A percentile compares a stretch with the other conserved stretches of the same genome.
These are phyloP conservation scores for Rhorus exstirpatorius DNA, from an alignment of 2,888 invertebrate species.

Conservation along the genomic window DNA sequence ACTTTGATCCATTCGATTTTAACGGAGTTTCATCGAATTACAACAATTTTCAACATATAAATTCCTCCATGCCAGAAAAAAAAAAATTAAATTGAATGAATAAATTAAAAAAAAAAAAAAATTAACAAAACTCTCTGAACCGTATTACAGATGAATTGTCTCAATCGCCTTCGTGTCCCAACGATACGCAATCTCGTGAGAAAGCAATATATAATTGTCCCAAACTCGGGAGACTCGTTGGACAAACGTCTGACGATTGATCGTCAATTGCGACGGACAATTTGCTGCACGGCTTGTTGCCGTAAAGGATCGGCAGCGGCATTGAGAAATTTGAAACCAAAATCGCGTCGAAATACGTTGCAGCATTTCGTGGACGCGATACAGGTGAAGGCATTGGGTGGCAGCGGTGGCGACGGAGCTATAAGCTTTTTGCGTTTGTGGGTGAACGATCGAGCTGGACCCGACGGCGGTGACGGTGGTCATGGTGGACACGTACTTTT, in stretches of 20 bases:
- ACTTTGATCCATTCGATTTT: too few species aligned
- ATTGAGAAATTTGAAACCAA: slow-evolving; percentile 80
- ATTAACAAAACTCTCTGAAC: background rate
- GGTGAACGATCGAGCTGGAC: slow-evolving; percentile 96
- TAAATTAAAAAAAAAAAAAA: background rate
- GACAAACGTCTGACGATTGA: slow-evolving; percentile 17
- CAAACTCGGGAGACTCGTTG: slow-evolving; percentile 29
- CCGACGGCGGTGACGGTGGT: slow-evolving; percentile 99
- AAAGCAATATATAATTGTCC: slow-evolving; percentile 55
- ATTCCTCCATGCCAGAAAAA: background rate
- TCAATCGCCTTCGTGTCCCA: slow-evolving; percentile 70
- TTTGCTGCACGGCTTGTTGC: slow-evolving; percentile 70
- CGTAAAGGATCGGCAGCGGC: slow-evolving; percentile 72
- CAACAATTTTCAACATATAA: too few species aligned
- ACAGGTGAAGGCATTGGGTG: slow-evolving; percentile 90
- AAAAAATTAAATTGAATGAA: background rate
- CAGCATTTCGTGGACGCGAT: slow-evolving; percentile 82
- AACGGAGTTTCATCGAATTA: too few species aligned
- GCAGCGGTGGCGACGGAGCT: slow-evolving; percentile 97
- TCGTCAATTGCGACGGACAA: slow-evolving; percentile 66
- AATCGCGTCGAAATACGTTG: slow-evolving; percentile 71
- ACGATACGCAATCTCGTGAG: slow-evolving; percentile 62
- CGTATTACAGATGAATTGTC: slow-evolving; percentile 76
- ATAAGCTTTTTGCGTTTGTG: slow-evolving; percentile 94
- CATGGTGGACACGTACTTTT: slow-evolving; percentile 98